Conservation (phyloP, 2,113 vertebrate genomes). For the Anguilla japonica region DNA sequence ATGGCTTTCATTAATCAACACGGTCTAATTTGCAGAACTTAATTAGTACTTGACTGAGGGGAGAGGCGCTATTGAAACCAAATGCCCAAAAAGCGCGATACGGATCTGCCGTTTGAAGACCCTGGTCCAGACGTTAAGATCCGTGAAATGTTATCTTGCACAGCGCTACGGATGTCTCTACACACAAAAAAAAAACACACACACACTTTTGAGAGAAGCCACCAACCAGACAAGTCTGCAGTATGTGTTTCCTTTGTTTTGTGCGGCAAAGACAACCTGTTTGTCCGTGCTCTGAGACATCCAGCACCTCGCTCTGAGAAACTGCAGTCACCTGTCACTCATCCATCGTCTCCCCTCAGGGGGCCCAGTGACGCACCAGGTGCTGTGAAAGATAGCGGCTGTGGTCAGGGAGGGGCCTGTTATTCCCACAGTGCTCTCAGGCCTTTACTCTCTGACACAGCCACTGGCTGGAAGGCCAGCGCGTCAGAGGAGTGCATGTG, state of each 20-base stretch:
- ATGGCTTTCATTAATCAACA: constrained; percentile 46
- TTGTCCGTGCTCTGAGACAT: not conserved
- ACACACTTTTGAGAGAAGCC: not conserved
- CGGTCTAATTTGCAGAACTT: constrained; percentile 40
- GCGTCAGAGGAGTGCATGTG: not conserved
- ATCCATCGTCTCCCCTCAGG: not conserved
- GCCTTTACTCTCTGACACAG: not conserved
- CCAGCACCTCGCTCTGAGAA: not conserved
- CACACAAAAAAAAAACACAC: not conserved
- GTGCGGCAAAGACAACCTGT: not conserved
- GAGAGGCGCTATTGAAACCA: constrained; percentile 32
- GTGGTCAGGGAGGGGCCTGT: not conserved
- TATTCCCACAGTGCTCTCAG: not conserved
- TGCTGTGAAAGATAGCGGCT: too few relatives aligned
- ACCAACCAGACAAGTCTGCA: not conserved
- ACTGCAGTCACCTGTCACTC: not conserved
- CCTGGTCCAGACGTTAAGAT: not conserved
- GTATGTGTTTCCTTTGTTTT: not conserved
- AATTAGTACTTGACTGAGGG: constrained; percentile 35
- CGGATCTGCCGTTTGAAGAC: not conserved
- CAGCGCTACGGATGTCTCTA: not conserved
- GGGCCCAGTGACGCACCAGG: too few relatives aligned
- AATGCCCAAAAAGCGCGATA: constrained; percentile 18
- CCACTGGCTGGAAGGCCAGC: not conserved
- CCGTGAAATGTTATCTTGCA: not conserved